Evolutionary conservation across 1,140 invertebrate species (phyloP), one percentile per base, ranked within the genome.

Genomic region (Macrobrachium rosenbergii): DNA sequence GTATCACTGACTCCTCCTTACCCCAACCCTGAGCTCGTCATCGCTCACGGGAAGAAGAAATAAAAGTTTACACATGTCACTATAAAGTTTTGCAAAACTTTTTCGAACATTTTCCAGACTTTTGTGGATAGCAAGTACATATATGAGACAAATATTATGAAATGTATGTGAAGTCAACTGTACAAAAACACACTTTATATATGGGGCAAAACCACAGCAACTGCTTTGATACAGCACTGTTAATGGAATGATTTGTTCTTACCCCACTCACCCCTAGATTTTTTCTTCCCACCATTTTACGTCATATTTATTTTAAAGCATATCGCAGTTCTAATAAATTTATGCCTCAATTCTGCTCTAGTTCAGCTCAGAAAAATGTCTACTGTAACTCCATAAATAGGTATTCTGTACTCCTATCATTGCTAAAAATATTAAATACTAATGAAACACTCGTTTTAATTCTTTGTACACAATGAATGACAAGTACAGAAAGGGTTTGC

Each of bases 251-350:
- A 69, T 69, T 69, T 19, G n/a, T 69, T 69, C 67, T 69, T 69
- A 69, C 67, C 67, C 17, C 67, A 69, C 37, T 69, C 17, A 69
- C 7, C 7, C 7, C 67, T 69, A 69, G n/a, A 19, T 69, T 69
- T 69, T 69, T 69, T 69, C 17, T 19, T 69, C 67, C n/a, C 67
- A 7, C 67, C n/a, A n/a, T n/a, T n/a, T n/a, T n/a, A n/a, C n/a
- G n/a, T n/a, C n/a, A n/a, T n/a, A n/a, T n/a, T n/a, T n/a, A n/a
- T n/a, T n/a, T n/a, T n/a, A n/a, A n/a, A n/a, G n/a, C n/a, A n/a
- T n/a, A n/a, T n/a, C n/a, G n/a, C n/a, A n/a, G n/a, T n/a, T n/a
- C n/a, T n/a, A n/a, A n/a, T n/a, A n/a, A n/a, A n/a, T n/a, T n/a
- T n/a, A n/a, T n/a, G n/a, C n/a, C n/a, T n/a, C n/a, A n/a, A n/a